A percentile compares a stretch with the other conserved stretches of the same genome.
These are phyloP conservation scores for Busseola fusca DNA, from an alignment of 2,888 invertebrate genomes.

Conservation along the genomic window DNA sequence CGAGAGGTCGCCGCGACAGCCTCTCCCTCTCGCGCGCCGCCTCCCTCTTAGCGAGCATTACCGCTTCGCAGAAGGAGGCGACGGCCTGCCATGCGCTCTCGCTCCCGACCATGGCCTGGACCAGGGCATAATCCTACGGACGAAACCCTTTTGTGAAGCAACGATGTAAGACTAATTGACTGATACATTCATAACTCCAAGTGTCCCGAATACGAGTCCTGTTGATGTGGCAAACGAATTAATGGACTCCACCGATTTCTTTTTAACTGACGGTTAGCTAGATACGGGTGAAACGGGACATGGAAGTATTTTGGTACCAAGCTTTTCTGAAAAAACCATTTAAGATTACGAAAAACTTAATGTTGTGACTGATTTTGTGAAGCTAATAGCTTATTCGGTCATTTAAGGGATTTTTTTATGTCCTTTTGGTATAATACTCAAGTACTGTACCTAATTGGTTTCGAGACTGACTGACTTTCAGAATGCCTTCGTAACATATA, in stretches of 20 bases:
- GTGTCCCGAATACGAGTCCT: slow-evolving; percentile 18
- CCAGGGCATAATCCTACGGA: slow-evolving; percentile 15
- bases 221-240: slow-evolving; percentile 55
- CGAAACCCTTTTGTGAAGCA: slow-evolving; percentile 23
- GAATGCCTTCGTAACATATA: background rate
- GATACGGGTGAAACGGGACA: slow-evolving; percentile 45
- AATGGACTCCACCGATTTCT: slow-evolving; percentile 52
- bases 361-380: slow-evolving; percentile 22
- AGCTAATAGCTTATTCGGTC: slow-evolving; percentile 37
- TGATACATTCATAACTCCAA: slow-evolving; percentile 50
- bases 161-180: slow-evolving; percentile 49
- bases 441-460: slow-evolving; percentile 24
- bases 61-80: too few species aligned
- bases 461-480: background rate
- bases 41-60: too few species aligned
- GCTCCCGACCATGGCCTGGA: too few species aligned
- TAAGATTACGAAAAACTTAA: slow-evolving; percentile 36
- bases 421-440: background rate
- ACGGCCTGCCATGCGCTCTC: too few species aligned
- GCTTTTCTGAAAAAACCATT: slow-evolving; percentile 26
- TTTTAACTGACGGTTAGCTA: slow-evolving; percentile 48
- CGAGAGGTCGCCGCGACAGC: too few species aligned
- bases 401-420: slow-evolving; percentile 30
- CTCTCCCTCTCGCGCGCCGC: too few species aligned
- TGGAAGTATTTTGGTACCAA: slow-evolving; percentile 14